Evolutionary conservation across 1,140 invertebrate genomes (phyloP), one percentile per base, ranked within the genome.

Genomic region (Matsumurasca onukii): DNA sequence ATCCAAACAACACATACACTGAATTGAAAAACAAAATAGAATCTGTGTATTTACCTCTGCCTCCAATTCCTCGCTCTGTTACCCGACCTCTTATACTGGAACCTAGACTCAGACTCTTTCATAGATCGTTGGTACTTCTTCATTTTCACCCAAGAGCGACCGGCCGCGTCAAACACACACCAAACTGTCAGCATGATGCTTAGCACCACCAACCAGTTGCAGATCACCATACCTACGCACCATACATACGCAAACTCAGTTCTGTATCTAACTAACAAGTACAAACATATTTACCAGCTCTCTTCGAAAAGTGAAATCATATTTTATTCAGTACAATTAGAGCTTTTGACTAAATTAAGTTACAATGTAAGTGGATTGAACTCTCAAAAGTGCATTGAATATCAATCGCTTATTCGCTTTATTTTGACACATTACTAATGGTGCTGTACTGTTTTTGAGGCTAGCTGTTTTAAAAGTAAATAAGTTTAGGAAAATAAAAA

Each of bases 71-170:
- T 83, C 71, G 90, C 87, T 73, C 85, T 83, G 76, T 89, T 93
- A 51, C 91, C 91, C 64, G 91, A 93, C 39, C 91, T 79, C 73
- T 88, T 89, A 74, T 92, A 91, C 75, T 91, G 87, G 74, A 89
- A 89, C 65, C 83, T 79, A 0, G 86, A 85, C 76, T 91, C 88
- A 24, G 86, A 86, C 72, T 91, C 89, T 72, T 87, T 86, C 85
- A 94, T 86, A 52, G 90, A 93, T 48, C 90, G 84, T 78, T 95
- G 92, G 78, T 93, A 95, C 71, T 91, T 86, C 79, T 94, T 95
- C 91, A 95, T 94, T 81, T 95, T 95, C 0, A 95, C 92, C 93
- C 93, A 96, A n/a, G 91, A 93, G 27, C 91, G 82, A 12, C 93
- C 93, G 2, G 93, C 93, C 0, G 90, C 82, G 79, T 96, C 93